A percentile compares a stretch with the other conserved stretches of the same genome.
These are phyloP conservation scores for Deroplatys truncata DNA, from an alignment of 2,888 invertebrate genomes.

Conservation along the genomic window DNA sequence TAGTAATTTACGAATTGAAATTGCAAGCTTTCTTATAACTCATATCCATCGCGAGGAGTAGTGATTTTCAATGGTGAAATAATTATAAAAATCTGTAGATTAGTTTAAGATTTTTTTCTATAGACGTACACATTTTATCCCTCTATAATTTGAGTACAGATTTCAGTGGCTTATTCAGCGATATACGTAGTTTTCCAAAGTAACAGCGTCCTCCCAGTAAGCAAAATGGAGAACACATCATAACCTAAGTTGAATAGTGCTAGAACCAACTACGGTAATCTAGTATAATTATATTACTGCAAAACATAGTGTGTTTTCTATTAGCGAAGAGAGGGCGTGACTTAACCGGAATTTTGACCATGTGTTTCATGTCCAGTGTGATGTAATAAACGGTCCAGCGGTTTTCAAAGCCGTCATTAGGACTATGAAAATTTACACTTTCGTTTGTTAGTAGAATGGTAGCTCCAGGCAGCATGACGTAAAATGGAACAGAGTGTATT, in stretches of 20 bases:
- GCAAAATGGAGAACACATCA: too few species aligned
- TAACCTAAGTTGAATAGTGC: neutral
- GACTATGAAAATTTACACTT: neutral
- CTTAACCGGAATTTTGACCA: neutral
- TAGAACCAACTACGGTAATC: neutral
- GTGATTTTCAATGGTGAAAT: too few species aligned
- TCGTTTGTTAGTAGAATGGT: neutral
- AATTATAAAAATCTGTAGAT: too few species aligned
- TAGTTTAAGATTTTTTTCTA: too few species aligned
- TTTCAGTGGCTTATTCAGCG: too few species aligned
- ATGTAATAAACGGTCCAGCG: neutral
- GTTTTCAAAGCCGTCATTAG: neutral
- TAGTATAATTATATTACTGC: neutral
- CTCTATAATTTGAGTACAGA: too few species aligned
- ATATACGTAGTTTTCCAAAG: neutral
- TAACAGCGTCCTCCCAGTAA: neutral
- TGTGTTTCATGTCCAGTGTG: neutral
- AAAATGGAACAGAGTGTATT: neutral
- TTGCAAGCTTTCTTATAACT: too few species aligned
- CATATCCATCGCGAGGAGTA: too few species aligned
- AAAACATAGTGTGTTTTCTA: neutral
- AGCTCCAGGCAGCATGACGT: neutral
- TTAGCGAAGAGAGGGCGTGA: neutral
- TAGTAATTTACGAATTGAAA: too few species aligned
- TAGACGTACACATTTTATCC: too few species aligned